phyloP scores from a whole-genome alignment of 2,113 vertebrate species.

The Heterotis niloticus region DNA sequence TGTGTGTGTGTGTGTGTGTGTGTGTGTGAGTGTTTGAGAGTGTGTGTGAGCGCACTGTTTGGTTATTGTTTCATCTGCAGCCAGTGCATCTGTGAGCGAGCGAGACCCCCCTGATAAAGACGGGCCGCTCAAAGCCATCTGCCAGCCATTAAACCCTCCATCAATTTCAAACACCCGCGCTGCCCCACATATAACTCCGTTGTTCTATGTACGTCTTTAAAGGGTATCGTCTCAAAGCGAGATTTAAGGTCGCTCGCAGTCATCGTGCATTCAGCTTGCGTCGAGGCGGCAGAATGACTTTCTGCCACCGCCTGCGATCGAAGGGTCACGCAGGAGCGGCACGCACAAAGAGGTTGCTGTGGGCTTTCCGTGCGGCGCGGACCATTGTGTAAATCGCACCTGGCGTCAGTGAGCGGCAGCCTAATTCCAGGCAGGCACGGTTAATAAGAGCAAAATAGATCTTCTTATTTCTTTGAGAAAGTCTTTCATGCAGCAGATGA shows the following conservation, averaged over 20 bases:
- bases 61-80: not conserved
- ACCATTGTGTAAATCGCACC: not conserved
- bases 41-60: no score
- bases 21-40: no score
- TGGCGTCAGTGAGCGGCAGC: not conserved
- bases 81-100: not conserved
- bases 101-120: not conserved
- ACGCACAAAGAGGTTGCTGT: not conserved
- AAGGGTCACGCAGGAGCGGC: not conserved
- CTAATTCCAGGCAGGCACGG: no score
- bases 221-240: not conserved
- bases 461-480: not conserved
- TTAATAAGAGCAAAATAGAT: no score
- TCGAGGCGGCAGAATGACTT: not conserved
- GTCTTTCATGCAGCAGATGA: not conserved
- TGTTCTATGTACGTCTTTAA: not conserved
- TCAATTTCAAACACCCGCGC: not conserved
- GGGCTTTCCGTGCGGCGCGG: not conserved
- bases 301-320: no score
- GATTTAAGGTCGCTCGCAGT: not conserved
- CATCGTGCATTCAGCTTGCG: not conserved
- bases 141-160: slow-evolving; percentile 13
- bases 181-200: not conserved
- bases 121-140: not conserved
- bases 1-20: no score